Evolutionary conservation across 2,797 vertebrate species (phyloP).

Genomic region (Ctenochaetus hawaiiensis): DNA sequence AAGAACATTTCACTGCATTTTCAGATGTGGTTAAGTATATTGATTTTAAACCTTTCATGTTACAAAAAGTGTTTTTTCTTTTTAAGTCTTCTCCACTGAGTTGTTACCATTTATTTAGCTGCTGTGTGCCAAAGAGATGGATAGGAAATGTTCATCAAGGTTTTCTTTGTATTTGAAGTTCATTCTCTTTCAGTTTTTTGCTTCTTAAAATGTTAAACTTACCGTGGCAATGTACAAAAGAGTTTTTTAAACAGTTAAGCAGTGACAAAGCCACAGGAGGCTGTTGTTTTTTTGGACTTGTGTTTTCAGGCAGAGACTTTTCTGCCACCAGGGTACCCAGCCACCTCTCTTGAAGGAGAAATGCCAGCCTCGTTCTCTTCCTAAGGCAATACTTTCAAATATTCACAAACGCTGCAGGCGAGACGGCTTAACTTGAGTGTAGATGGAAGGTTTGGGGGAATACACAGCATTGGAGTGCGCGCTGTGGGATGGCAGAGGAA

Average conservation of each 20-base stretch:
- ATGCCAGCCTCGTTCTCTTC: slow-evolving; percentile 58
- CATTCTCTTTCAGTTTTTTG: slow-evolving; percentile 21
- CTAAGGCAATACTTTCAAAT: slow-evolving; percentile 78
- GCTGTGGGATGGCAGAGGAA: slow-evolving; percentile 48
- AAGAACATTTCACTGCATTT: background rate
- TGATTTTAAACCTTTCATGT: background rate
- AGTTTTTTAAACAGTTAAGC: slow-evolving; percentile 39
- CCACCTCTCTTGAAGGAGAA: slow-evolving; percentile 62
- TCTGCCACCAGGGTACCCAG: slow-evolving; percentile 42
- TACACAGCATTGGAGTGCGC: slow-evolving; percentile 40
- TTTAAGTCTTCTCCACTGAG: background rate
- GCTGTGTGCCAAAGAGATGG: slow-evolving; percentile 8
- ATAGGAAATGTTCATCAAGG: slow-evolving; percentile 23
- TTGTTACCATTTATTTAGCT: slow-evolving; percentile 16
- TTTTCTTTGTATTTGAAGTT: slow-evolving; percentile 37
- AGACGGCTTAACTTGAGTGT: slow-evolving; percentile 65
- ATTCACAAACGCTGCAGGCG: slow-evolving; percentile 79
- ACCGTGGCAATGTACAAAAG: slow-evolving; percentile 12
- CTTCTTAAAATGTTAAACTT: slow-evolving; percentile 27
- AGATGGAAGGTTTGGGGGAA: slow-evolving; percentile 43
- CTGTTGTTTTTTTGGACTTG: slow-evolving; percentile 52
- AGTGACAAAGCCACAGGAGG: slow-evolving; percentile 34
- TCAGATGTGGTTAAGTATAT: background rate
- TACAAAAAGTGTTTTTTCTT: no score
- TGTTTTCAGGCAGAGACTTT: slow-evolving; percentile 34